Percentiles rank a stretch among this genome's conserved stretches.
These are phyloP conservation scores for Tachyglossus aculeatus DNA, from an alignment of 2,797 vertebrate genomes.

Conservation along the genomic window DNA sequence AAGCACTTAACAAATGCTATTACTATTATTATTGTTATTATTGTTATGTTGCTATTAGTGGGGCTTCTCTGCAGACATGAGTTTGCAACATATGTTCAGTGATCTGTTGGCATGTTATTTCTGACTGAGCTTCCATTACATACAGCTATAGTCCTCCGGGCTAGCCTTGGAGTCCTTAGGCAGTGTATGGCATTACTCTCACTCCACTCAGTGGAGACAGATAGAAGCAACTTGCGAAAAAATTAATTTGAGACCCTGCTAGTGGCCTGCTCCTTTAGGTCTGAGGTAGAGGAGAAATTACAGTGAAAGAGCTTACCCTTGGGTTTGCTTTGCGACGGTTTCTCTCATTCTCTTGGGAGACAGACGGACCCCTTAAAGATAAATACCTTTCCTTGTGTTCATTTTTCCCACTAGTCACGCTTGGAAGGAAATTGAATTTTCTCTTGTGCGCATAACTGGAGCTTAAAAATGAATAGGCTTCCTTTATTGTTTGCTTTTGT, in stretches of 20 bases:
- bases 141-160: too few species aligned
- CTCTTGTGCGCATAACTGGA: slow-evolving; percentile 9
- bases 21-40: too few species aligned
- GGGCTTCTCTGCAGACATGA: too few species aligned
- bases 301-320: not conserved
- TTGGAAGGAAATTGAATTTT: slow-evolving; percentile 16
- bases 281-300: not conserved
- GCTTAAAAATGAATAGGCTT: slow-evolving; percentile 23
- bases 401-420: slow-evolving; percentile 1
- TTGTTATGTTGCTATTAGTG: too few species aligned
- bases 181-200: not conserved
- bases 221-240: not conserved
- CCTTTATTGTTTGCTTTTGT: not conserved
- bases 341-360: not conserved
- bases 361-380: too few species aligned
- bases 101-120: too few species aligned
- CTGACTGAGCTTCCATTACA: too few species aligned
- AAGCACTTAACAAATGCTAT: too few species aligned
- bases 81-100: too few species aligned
- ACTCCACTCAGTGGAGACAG: not conserved
- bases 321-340: not conserved
- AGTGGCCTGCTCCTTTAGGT: too few species aligned
- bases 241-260: not conserved
- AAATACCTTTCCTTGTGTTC: too few species aligned
- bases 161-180: too few species aligned